Evolutionary conservation across 37 sponge, comb jelly and placozoan genomes (phyloP).

Genomic region (Halisarca cf. caerulea): DNA sequence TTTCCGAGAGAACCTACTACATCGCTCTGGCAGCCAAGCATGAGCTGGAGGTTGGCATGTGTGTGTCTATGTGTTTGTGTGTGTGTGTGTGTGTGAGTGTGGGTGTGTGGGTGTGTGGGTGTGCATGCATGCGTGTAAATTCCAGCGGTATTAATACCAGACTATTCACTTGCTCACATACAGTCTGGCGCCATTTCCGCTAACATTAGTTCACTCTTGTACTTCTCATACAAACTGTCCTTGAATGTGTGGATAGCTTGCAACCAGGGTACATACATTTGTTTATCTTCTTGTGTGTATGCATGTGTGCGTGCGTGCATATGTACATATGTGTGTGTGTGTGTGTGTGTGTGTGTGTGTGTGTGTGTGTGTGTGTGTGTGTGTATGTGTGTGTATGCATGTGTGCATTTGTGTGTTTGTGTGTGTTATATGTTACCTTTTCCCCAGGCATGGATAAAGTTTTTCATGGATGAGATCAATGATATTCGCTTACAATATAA

Average conservation of each 20-base stretch:
- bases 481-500: background rate
- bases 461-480: constrained; percentile 10
- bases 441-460: constrained; percentile 2
- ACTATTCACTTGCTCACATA: no score
- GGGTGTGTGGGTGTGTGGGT: no score
- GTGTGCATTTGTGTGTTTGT: background rate
- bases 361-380: background rate
- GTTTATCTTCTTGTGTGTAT: background rate
- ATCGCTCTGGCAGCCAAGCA: constrained; percentile 57
- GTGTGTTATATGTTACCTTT: background rate
- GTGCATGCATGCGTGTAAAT: no score
- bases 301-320: background rate
- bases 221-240: background rate
- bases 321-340: background rate
- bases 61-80: no score
- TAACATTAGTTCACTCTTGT: background rate
- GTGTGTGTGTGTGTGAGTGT: no score
- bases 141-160: background rate
- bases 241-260: background rate
- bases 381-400: no score
- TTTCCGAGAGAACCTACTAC: constrained; percentile 56
- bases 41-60: constrained; percentile 61
- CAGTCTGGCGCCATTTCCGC: background rate
- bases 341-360: background rate
- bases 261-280: no score